phyloP scores from a whole-genome alignment of 2,113 vertebrate genomes.

The Ondatra zibethicus region DNA sequence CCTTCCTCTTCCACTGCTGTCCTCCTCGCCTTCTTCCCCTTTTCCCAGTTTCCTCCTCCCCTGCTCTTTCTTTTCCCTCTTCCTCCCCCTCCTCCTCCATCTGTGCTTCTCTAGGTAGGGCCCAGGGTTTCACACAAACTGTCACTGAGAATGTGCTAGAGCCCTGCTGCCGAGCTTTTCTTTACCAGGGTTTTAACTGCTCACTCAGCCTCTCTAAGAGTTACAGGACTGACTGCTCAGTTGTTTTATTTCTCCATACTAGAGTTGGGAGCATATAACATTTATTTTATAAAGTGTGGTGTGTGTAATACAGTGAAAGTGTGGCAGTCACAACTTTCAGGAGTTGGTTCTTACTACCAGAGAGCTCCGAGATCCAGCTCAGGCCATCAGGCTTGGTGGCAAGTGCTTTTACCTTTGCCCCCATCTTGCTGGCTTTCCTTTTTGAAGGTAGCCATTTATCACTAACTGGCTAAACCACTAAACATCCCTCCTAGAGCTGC shows the following conservation, averaged over 20 bases:
- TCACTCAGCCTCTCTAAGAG: too few species aligned
- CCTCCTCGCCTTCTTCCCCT: too few species aligned
- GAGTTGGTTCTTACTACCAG: background rate
- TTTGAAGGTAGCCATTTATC: constrained; percentile 6
- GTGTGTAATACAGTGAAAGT: background rate
- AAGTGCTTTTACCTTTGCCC: background rate
- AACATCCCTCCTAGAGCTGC: background rate
- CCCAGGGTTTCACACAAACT: too few species aligned
- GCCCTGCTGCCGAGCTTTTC: too few species aligned
- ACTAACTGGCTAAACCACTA: background rate
- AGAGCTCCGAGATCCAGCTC: background rate
- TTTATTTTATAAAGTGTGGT: background rate
- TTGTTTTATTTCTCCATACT: background rate
- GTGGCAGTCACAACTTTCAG: background rate
- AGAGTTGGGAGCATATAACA: too few species aligned
- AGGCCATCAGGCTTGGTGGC: background rate
- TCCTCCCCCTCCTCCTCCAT: too few species aligned
- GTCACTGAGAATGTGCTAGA: too few species aligned
- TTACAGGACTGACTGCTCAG: too few species aligned
- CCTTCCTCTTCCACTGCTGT: background rate
- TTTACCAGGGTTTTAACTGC: too few species aligned
- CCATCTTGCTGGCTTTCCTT: background rate
- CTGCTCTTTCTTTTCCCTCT: too few species aligned
- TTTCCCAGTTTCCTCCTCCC: too few species aligned
- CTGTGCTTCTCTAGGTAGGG: too few species aligned